Base-by-base conservation (phyloP, 2,113 vertebrate species). In the Artemisiospiza belli region DNA sequence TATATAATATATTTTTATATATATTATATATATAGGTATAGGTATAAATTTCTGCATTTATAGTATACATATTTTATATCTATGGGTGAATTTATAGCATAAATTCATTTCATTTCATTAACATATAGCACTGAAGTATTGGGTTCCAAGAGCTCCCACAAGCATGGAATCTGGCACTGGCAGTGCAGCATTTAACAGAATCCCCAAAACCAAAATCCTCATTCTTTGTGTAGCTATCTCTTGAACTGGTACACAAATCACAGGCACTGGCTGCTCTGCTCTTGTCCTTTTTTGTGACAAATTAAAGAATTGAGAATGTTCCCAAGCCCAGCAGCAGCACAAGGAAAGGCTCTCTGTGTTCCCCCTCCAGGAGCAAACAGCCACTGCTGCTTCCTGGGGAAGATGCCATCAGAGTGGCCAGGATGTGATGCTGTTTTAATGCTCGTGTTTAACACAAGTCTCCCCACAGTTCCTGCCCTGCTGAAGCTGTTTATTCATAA, bases 401-500 rank as follows among this genome's bases (percentile, higher is more conserved):
- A 81, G 73, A n/a, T 28, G 62, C 23, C 41, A 25, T 2, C 15
- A 86, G 37, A 52, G 19, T 0, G 27, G 79, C 30, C 13, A 5
- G 77, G 73, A 80, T 58, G 73, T 8, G n/a, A 51, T 77, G 70
- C 61, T 83, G 80, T 1, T 76, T 55, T 82, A 44, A 62, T 14
- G 2, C 63, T 7, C 2, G 4, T 20, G 57, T 84, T 94, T 84
- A 87, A 87, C 73, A 55, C 82, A 31, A 58, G 17, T 27, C 58
- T 64, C 44, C 31, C 41, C 37, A 19, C 70, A 55, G 83, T 6
- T 62, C 41, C 82, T 87, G 44, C 82, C 75, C 72, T 47, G 33
- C 20, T 49, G 33, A 87, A 94, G 79, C 46, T 86, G 63, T 61
- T 95, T 90, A 92, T 83, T 94, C 84, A 15, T 37, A 62, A 94